Conservation (phyloP, 2,113 vertebrate genomes). For the Sebastes fasciatus region DNA sequence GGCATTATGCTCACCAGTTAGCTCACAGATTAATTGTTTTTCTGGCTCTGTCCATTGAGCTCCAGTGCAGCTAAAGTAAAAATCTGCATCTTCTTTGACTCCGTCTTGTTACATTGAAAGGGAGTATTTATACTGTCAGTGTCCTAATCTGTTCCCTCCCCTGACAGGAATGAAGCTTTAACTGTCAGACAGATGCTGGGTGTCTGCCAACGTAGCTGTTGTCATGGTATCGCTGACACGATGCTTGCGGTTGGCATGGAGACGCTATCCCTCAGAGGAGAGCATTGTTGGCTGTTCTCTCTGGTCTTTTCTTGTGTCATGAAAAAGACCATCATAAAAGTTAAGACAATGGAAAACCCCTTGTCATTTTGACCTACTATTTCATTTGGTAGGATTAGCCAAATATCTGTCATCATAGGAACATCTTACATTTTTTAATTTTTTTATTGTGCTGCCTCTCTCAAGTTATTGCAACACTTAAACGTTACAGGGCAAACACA, state of each 20-base stretch:
- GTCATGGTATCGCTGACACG: slow-evolving; percentile 8
- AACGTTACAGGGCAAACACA: neutral
- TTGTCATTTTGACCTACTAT: neutral
- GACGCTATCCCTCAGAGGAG: neutral
- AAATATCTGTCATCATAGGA: slow-evolving; percentile 5
- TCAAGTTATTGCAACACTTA: slow-evolving; percentile 9
- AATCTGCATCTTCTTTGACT: neutral
- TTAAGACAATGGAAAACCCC: neutral
- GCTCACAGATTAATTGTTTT: slow-evolving; percentile 10
- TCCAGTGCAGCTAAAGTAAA: slow-evolving; percentile 7
- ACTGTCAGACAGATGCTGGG: slow-evolving; percentile 4
- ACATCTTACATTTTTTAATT: neutral
- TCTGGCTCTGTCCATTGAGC: neutral
- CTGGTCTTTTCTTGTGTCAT: neutral
- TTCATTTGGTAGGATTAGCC: neutral
- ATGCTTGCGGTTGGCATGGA: slow-evolving; percentile 23
- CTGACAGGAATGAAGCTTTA: slow-evolving; percentile 7
- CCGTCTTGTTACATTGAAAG: neutral
- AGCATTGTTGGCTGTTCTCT: neutral
- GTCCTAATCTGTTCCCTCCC: neutral
- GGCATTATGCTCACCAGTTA: slow-evolving; percentile 28
- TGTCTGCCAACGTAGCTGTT: neutral
- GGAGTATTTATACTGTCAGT: neutral
- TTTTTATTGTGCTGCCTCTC: neutral
- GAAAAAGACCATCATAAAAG: neutral